A percentile compares a stretch with the other conserved stretches of the same genome.
Evolutionary conservation across 2,113 vertebrate genomes (phyloP).

Genomic region (Suricata suricatta): DNA sequence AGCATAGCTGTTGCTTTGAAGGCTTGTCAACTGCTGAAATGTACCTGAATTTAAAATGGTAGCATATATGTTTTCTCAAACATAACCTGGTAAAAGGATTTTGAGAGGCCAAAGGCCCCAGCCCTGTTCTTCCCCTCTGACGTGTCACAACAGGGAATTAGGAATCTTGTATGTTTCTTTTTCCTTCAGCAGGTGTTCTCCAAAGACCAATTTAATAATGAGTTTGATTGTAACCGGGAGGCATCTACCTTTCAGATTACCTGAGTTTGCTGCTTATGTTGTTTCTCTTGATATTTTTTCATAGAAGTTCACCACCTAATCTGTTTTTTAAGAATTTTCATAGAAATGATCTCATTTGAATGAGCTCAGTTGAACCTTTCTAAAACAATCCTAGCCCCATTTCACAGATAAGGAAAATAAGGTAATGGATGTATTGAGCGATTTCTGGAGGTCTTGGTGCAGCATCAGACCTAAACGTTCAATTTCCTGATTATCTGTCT

Average conservation of each 20-base stretch:
- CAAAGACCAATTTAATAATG: not conserved
- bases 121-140: not conserved
- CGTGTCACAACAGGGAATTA: not conserved
- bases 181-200: constrained; percentile 21
- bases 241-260: not conserved
- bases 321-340: constrained; percentile 33
- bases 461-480: not conserved
- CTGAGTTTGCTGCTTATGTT: not conserved
- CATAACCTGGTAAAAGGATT: not conserved
- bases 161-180: not conserved
- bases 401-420: not conserved
- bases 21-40: not conserved
- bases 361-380: not conserved
- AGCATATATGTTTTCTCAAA: not conserved
- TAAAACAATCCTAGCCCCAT: not conserved
- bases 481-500: not conserved
- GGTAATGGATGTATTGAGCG: not conserved
- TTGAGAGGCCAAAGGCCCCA: not conserved
- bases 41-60: not conserved
- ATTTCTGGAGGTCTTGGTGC: not conserved
- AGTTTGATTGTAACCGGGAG: not conserved
- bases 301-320: not conserved
- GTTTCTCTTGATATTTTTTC: not conserved
- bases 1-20: not conserved
- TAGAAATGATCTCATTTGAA: constrained; percentile 63